Evolutionary conservation across 2,797 vertebrate species (phyloP), one percentile per base, ranked within the genome.

Genomic region (Falco concolor): DNA sequence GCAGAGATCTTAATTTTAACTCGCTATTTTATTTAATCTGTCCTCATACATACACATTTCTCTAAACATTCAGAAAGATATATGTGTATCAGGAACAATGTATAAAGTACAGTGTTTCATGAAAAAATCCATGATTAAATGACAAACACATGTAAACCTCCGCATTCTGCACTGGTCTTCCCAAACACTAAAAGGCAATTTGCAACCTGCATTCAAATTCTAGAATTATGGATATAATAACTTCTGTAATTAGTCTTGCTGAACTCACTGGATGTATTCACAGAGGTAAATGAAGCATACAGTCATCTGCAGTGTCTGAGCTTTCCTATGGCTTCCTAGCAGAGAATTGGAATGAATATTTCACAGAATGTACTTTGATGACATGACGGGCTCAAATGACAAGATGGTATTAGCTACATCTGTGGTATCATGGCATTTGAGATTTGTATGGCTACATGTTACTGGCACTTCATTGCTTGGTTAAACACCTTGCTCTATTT

Each of bases 401-500:
- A 0, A 70, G 38, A 25, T 21, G 75, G 56, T 34, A 38, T 64
- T 61, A 68, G 64, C 67, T 53, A 36, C 4, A 5, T 81, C 69
- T 84, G 52, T 44, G 47, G 42, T 77, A 16, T 72, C 60, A 25
- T 53, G 91, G 86, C 94, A 96, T 94, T 92, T 86, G 86, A 97
- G 91, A 95, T 94, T 74, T 94, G 64, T 79, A 87, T 78, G 93
- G 81, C 53, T 93, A 32, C 84, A 22, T 95, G 91, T 89, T 96
- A 93, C 73, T 96, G 94, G 91, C 86, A 82, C 83, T 95, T 91
- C 42, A 12, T 30, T 90, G n/a, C 93, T 96, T 95, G 73, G 57
- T 96, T 94, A 92, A 95, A 93, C 81, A 93, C 60, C 84, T 83
- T 91, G 93, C 87, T 93, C 90, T 89, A 28, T 93, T 94, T 96